These are phyloP conservation scores for Stichodactyla helianthus DNA, from an alignment of 64 coral and sea anemone genomes.

Conservation along the genomic window DNA sequence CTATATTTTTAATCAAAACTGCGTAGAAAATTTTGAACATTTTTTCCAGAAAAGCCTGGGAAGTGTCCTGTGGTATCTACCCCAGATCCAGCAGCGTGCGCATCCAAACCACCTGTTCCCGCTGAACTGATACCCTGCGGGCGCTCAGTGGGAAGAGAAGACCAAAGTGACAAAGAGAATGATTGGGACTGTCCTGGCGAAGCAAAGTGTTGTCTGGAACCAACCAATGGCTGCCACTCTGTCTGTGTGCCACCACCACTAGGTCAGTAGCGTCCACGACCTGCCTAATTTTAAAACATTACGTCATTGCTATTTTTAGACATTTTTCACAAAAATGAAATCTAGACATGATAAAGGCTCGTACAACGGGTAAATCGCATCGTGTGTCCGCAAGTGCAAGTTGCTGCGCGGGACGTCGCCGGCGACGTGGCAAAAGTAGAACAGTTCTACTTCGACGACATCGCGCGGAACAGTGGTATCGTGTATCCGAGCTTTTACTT, in stretches of 20 bases:
- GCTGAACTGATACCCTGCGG: slow-evolving; percentile 18
- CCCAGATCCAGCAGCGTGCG: not conserved
- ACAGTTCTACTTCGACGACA: not conserved
- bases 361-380: not conserved
- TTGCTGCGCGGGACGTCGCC: too few relatives aligned
- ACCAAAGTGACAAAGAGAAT: not conserved
- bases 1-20: too few relatives aligned
- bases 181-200: slow-evolving; percentile 24
- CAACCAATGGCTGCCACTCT: not conserved
- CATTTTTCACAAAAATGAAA: too few relatives aligned
- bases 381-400: too few relatives aligned
- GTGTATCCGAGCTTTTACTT: not conserved
- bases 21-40: too few relatives aligned
- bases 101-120: not conserved
- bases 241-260: slow-evolving; percentile 13
- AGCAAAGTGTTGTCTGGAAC: slow-evolving; percentile 9
- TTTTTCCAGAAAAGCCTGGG: slow-evolving; percentile 3
- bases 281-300: not conserved
- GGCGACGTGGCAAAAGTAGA: too few relatives aligned
- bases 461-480: not conserved
- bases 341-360: too few relatives aligned
- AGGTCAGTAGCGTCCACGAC: not conserved
- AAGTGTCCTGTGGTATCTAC: not conserved
- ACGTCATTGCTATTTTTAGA: not conserved
- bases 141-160: not conserved